Evolutionary conservation across 1,140 invertebrate genomes (phyloP).

Genomic region (Radopholus similis): DNA sequence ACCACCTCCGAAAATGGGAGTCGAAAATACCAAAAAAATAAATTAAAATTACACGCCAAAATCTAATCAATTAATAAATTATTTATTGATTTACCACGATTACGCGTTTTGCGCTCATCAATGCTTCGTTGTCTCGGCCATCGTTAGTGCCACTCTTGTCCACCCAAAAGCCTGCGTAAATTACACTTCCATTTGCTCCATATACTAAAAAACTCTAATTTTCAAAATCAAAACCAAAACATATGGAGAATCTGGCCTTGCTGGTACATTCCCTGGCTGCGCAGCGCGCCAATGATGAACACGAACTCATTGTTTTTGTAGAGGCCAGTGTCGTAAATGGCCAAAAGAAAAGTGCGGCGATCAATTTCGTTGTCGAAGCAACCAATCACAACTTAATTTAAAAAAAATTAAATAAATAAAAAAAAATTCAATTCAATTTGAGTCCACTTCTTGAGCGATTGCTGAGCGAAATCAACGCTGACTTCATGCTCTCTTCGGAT

Average conservation of each 20-base stretch:
- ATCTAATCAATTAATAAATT: not conserved
- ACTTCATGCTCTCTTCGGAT: slow-evolving; percentile 13
- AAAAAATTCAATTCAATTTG: not conserved
- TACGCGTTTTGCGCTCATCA: slow-evolving; percentile 10
- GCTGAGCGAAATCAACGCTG: slow-evolving; percentile 4
- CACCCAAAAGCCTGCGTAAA: slow-evolving; percentile 18
- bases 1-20: not conserved
- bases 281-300: slow-evolving; percentile 28
- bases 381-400: slow-evolving; percentile 26
- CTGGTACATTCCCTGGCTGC: slow-evolving; percentile 38
- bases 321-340: slow-evolving; percentile 24
- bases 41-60: too few relatives aligned
- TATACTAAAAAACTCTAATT: not conserved
- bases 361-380: slow-evolving; percentile 32
- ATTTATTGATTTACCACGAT: slow-evolving; percentile 32
- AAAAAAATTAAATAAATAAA: not conserved
- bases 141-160: slow-evolving; percentile 22
- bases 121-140: slow-evolving; percentile 32
- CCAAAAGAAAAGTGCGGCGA: slow-evolving; percentile 35
- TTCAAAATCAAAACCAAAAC: not conserved
- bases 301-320: slow-evolving; percentile 35
- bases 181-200: not conserved
- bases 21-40: too few relatives aligned
- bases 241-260: slow-evolving; percentile 1
- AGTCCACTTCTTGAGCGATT: slow-evolving; percentile 13